These are phyloP conservation scores for Pomacea canaliculata DNA, from an alignment of 2,888 invertebrate species.

Conservation along the genomic window DNA sequence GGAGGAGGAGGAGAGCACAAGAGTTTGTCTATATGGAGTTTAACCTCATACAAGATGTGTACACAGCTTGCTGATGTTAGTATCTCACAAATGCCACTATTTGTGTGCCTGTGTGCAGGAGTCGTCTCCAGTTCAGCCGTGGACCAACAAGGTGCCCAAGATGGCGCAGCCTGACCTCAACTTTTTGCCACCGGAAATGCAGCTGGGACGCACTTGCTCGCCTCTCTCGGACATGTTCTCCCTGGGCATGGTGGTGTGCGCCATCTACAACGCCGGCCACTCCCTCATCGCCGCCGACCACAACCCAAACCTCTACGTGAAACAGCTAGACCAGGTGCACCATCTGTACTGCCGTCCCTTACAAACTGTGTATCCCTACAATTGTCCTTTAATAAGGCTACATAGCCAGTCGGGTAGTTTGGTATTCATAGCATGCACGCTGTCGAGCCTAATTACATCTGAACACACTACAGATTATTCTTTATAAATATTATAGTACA, in stretches of 20 bases:
- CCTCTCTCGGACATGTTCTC: constrained; percentile 96
- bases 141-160: constrained; percentile 91
- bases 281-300: constrained; percentile 91
- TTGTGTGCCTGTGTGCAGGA: constrained; percentile 73
- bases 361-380: too few species aligned
- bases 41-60: too few species aligned
- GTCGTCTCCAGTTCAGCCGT: constrained; percentile 84
- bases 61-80: too few species aligned
- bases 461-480: too few species aligned
- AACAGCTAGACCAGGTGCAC: constrained; percentile 89
- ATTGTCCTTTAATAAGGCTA: too few species aligned
- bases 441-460: too few species aligned
- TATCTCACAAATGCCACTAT: too few species aligned
- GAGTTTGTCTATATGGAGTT: too few species aligned
- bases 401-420: too few species aligned
- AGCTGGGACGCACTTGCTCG: constrained; percentile 77
- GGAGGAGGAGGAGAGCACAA: neutral
- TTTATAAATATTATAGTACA: too few species aligned
- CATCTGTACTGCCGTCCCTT: neutral
- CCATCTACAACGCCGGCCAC: constrained; percentile 91
- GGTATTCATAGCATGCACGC: too few species aligned
- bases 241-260: constrained; percentile 91
- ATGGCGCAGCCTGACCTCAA: constrained; percentile 95
- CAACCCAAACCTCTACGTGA: constrained; percentile 87
- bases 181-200: constrained; percentile 94